phyloP scores from a whole-genome alignment of 1,140 invertebrate species.

The Pogonognathellus flavescens region DNA sequence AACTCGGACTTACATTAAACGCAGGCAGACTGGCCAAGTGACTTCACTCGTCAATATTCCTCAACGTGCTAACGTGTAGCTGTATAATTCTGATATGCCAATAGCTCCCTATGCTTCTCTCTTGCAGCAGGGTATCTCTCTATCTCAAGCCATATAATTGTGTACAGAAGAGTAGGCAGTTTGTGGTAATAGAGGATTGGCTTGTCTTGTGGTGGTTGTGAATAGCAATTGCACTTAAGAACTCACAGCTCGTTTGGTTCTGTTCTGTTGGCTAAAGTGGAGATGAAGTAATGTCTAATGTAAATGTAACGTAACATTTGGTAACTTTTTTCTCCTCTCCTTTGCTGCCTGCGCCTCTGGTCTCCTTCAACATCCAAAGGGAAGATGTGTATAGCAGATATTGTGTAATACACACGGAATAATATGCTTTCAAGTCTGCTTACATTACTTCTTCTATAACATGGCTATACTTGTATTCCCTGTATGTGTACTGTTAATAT shows the following conservation, averaged over 20 bases:
- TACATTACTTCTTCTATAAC: too few relatives aligned
- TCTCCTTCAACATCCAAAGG: too few relatives aligned
- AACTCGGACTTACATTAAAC: too few relatives aligned
- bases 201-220: neutral
- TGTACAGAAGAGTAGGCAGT: neutral
- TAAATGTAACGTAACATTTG: conserved; percentile 44
- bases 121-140: neutral
- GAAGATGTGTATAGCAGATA: too few relatives aligned
- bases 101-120: neutral
- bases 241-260: conserved; percentile 7
- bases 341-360: neutral
- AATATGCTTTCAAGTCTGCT: too few relatives aligned
- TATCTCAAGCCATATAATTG: neutral
- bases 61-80: neutral
- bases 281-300: conserved; percentile 43
- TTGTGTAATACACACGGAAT: too few relatives aligned
- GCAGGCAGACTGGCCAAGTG: too few relatives aligned
- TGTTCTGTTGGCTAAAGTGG: conserved; percentile 32
- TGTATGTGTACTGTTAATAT: too few relatives aligned
- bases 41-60: neutral
- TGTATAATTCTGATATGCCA: neutral
- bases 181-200: neutral
- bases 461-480: too few relatives aligned
- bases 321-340: conserved; percentile 22
- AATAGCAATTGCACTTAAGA: conserved; percentile 36